phyloP scores from a whole-genome alignment of 2,888 invertebrate species.

The Phania funesta region DNA sequence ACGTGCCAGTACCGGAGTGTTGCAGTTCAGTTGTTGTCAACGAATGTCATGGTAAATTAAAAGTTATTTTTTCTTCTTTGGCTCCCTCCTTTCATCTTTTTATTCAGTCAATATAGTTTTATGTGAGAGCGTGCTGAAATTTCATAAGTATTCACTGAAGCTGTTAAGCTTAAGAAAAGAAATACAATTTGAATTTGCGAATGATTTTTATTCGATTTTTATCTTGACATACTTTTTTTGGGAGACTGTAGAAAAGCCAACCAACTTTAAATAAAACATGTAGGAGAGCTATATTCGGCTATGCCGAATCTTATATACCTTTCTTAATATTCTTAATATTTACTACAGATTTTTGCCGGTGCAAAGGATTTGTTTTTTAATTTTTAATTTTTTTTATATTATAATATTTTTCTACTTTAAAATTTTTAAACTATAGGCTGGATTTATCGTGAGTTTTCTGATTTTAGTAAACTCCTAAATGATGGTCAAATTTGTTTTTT shows the following conservation, averaged over 20 bases:
- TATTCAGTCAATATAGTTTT: slow-evolving; percentile 63
- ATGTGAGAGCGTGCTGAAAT: slow-evolving; percentile 63
- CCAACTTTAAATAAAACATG: background rate
- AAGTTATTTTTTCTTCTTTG: slow-evolving; percentile 45
- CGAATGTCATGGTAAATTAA: slow-evolving; percentile 66
- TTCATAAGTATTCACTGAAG: slow-evolving; percentile 41
- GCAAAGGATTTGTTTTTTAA: no score
- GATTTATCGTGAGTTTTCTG: no score
- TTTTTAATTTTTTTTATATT: no score
- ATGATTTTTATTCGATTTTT: slow-evolving; percentile 24
- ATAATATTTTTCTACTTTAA: no score
- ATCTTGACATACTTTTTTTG: background rate
- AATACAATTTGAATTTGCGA: slow-evolving; percentile 51
- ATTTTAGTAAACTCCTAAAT: no score
- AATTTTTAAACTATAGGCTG: no score
- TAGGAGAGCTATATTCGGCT: no score
- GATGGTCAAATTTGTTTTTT: no score
- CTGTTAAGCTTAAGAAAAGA: slow-evolving; percentile 23
- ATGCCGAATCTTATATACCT: no score
- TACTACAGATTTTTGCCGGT: no score
- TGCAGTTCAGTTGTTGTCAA: slow-evolving; percentile 62
- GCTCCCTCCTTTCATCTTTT: slow-evolving; percentile 15
- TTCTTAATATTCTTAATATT: no score
- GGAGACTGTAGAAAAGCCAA: background rate
- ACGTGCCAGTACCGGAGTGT: slow-evolving; percentile 27